Evolutionary conservation across 2,797 vertebrate species (phyloP).

Genomic region (Oryzias sinensis): DNA sequence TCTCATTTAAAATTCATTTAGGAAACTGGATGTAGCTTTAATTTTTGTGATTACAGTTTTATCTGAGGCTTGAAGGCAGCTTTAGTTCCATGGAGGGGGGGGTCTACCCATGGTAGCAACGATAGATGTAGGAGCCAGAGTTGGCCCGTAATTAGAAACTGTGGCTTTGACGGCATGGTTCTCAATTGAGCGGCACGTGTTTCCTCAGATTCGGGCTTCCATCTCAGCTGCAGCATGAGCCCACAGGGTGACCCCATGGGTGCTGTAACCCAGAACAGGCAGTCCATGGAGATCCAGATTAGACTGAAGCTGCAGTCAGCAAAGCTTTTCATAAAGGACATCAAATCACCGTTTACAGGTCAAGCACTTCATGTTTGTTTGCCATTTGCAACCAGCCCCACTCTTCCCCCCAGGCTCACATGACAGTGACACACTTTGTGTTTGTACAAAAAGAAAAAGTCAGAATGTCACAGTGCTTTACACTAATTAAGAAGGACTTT

Average conservation of each 20-base stretch:
- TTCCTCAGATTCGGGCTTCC: constrained; percentile 50
- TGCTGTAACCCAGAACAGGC: constrained; percentile 54
- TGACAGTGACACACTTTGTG: too few relatives aligned
- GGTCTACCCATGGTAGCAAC: neutral
- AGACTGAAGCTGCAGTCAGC: neutral
- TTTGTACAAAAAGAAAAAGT: too few relatives aligned
- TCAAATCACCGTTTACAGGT: too few relatives aligned
- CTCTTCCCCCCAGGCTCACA: too few relatives aligned
- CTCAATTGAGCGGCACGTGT: constrained; percentile 74
- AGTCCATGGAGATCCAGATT: constrained; percentile 19
- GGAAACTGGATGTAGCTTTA: neutral
- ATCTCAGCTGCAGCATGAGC: constrained; percentile 72
- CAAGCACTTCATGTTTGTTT: too few relatives aligned
- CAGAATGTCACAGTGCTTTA: too few relatives aligned
- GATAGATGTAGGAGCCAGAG: neutral
- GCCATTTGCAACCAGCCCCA: too few relatives aligned
- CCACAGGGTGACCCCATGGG: constrained; percentile 68
- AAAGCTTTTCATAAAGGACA: neutral
- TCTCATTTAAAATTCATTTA: constrained; percentile 4
- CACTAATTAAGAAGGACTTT: too few relatives aligned
- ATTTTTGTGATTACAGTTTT: constrained; percentile 5
- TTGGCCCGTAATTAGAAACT: constrained; percentile 20
- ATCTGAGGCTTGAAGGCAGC: neutral
- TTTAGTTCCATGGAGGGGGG: neutral
- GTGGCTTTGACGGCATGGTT: constrained; percentile 40